Percentiles rank a stretch among this genome's conserved stretches.
Evolutionary conservation across 1,140 invertebrate genomes (phyloP).

Genomic region (Heliothis virescens): DNA sequence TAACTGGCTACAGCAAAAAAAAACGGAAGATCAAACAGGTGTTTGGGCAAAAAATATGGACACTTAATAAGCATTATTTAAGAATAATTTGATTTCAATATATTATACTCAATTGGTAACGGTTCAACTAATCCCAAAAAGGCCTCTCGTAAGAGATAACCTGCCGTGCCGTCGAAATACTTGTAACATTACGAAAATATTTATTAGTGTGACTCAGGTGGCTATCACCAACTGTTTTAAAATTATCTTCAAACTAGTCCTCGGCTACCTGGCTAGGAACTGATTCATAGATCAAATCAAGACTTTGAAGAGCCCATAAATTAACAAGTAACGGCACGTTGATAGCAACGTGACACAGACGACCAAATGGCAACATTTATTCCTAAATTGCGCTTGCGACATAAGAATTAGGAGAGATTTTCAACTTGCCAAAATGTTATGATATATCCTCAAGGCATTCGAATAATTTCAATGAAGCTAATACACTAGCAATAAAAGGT

Average conservation of each 20-base stretch:
- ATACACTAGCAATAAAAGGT: not conserved
- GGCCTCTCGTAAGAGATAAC: slow-evolving; percentile 56
- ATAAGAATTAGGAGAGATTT: slow-evolving; percentile 25
- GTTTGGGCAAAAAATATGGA: slow-evolving; percentile 25
- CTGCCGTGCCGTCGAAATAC: slow-evolving; percentile 52
- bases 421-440: slow-evolving; percentile 38
- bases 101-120: slow-evolving; percentile 52
- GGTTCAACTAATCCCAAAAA: slow-evolving; percentile 51
- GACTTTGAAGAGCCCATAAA: slow-evolving; percentile 18
- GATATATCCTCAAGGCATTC: not conserved
- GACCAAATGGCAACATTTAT: slow-evolving; percentile 21
- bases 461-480: not conserved
- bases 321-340: slow-evolving; percentile 25
- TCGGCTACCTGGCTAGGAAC: slow-evolving; percentile 24
- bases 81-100: slow-evolving; percentile 46
- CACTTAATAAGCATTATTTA: slow-evolving; percentile 42
- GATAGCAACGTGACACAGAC: slow-evolving; percentile 13
- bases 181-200: slow-evolving; percentile 54
- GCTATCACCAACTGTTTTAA: slow-evolving; percentile 39
- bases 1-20: too few species aligned
- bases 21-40: slow-evolving; percentile 28
- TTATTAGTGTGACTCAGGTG: slow-evolving; percentile 51
- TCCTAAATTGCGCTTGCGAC: slow-evolving; percentile 15
- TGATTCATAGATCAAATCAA: slow-evolving; percentile 38
- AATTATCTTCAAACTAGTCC: slow-evolving; percentile 28